These are phyloP conservation scores for Lytechinus pictus DNA, from an alignment of 35 echinoderm and acorn worm genomes.

Conservation along the genomic window DNA sequence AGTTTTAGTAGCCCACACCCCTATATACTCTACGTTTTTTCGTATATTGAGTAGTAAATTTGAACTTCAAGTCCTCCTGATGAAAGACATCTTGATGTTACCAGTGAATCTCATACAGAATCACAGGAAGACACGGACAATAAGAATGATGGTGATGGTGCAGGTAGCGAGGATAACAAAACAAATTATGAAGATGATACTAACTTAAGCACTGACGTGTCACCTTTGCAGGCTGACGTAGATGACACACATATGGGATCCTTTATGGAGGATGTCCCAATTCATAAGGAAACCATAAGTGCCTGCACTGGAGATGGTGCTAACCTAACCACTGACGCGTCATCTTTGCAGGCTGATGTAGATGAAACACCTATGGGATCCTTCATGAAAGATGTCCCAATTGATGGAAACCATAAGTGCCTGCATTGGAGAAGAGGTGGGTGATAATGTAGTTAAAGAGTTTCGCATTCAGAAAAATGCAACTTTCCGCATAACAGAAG, in stretches of 20 bases:
- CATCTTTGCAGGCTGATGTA: too few species aligned
- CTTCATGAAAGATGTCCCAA: background rate
- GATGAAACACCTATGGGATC: background rate
- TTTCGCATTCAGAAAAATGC: slow-evolving; percentile 22
- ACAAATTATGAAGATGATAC: background rate
- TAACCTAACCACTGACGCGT: too few species aligned
- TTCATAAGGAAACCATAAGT: too few species aligned
- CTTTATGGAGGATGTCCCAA: too few species aligned
- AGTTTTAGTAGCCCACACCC: too few species aligned
- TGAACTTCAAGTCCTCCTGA: too few species aligned
- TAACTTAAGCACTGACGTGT: background rate
- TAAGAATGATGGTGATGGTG: background rate
- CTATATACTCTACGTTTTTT: too few species aligned
- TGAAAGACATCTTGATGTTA: too few species aligned
- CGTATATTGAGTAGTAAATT: too few species aligned
- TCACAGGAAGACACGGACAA: background rate
- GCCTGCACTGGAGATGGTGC: too few species aligned
- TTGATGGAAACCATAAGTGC: background rate
- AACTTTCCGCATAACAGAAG: background rate
- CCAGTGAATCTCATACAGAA: background rate
- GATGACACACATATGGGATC: too few species aligned
- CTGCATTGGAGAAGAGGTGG: slow-evolving; percentile 21
- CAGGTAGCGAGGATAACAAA: background rate
- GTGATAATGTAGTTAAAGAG: slow-evolving; percentile 21
- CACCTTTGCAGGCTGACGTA: background rate